phyloP scores from a whole-genome alignment of 2,797 vertebrate genomes.

The Mus spretus region DNA sequence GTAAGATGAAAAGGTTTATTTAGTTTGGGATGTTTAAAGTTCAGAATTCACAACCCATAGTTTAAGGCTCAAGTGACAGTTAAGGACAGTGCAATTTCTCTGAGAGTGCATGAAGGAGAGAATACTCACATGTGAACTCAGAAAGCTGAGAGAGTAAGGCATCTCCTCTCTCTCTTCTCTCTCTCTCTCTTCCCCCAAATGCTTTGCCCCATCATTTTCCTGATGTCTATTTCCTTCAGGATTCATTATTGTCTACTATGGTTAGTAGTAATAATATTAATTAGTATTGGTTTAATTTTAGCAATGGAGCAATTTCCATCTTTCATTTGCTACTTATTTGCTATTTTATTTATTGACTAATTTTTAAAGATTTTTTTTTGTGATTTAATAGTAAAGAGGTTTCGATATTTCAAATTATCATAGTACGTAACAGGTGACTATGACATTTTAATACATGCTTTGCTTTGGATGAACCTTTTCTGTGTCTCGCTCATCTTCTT shows the following conservation, averaged over 20 bases:
- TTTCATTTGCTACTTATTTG: neutral
- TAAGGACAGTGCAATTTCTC: fast-evolving
- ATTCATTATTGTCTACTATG: neutral
- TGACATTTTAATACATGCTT: neutral
- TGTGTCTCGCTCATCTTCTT: neutral
- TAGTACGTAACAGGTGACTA: neutral
- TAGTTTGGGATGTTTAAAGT: neutral
- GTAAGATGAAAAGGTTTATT: neutral
- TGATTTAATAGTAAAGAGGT: neutral
- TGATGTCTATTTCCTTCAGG: neutral
- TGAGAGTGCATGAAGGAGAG: neutral
- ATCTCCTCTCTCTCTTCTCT: neutral
- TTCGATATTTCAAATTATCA: neutral
- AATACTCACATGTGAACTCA: neutral
- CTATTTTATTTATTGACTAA: no score
- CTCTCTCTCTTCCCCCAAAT: no score
- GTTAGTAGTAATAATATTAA: neutral
- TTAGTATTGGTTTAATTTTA: neutral
- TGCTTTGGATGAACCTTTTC: neutral
- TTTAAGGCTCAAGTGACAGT: neutral
- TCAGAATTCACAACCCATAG: neutral
- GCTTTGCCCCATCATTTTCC: neutral
- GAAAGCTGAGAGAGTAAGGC: neutral
- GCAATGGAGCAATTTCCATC: neutral
- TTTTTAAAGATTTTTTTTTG: neutral